Conservation (phyloP, 2,113 vertebrate genomes). For the Indicator maculatus region DNA sequence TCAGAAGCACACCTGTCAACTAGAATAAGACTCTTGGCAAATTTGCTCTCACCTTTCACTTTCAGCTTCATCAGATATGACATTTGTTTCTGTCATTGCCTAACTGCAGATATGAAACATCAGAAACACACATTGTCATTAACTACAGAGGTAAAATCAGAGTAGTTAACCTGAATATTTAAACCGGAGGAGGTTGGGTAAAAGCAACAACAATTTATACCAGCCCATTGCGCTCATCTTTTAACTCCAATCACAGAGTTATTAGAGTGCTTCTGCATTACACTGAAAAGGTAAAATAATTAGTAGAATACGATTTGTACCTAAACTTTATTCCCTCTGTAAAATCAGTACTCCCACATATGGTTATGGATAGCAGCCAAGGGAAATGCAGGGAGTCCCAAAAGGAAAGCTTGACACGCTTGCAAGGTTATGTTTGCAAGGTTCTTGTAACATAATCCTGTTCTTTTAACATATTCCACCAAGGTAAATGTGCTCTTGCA, state of each 20-base stretch:
- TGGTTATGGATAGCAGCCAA: neutral
- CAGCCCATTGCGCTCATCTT: neutral
- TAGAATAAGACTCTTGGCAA: constrained; percentile 43
- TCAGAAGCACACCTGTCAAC: constrained; percentile 58
- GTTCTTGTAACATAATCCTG: neutral
- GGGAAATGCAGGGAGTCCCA: neutral
- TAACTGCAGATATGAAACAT: neutral
- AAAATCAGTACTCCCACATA: neutral
- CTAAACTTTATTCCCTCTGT: neutral
- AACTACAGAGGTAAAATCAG: constrained; percentile 37
- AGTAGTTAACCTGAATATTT: neutral
- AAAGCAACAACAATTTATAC: neutral
- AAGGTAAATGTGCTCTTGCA: neutral
- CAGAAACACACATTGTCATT: constrained; percentile 20
- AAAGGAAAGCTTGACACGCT: neutral
- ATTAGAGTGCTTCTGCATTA: neutral
- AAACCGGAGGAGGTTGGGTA: neutral
- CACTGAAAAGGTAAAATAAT: constrained; percentile 30
- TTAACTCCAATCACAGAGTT: neutral
- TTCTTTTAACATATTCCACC: neutral
- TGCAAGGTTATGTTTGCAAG: neutral
- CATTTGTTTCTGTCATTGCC: constrained; percentile 34
- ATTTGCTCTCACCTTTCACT: constrained; percentile 38
- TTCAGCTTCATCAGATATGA: constrained; percentile 56
- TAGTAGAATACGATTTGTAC: neutral